Evolutionary conservation across 1,140 invertebrate species (phyloP), one percentile per base, ranked within the genome.

Genomic region (Polypedilum pembai): DNA sequence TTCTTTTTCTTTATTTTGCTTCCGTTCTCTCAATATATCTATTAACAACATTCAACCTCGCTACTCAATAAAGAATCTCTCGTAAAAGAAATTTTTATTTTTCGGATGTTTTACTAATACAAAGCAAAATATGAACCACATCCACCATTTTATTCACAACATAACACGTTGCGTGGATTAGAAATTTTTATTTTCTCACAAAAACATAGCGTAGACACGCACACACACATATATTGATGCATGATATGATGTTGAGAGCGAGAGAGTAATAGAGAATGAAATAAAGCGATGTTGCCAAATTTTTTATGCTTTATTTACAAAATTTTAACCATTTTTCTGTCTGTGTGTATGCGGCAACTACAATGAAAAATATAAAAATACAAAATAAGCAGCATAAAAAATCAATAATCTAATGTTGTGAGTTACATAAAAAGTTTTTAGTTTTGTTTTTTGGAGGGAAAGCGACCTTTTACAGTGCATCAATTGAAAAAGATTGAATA

Each of bases 331-430:
- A 8, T 8, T 18, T 18, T 18, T 69, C 20, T 18, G 8, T 69
- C n/a, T 69, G 65, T 69, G 8, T 69, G 20, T 69, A 18, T 69
- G 45, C 12, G 45, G 45, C 45, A 56, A 56, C 45, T 56, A 56
- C 45, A 56, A n/a, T 33, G 24, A 3, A 15, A n/a, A 3, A 17
- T 56, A 56, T 3, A 17, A 12, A 56, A 56, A 12, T 15, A 56
- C 45, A 56, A 20, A 18, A 12, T 69, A 69, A 20, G 18, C 65
- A 69, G 65, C 65, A 69, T 69, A 20, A 69, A 69, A 69, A 69
- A 69, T 69, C 65, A 69, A 69, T 69, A 69, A 69, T 69, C 65
- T 69, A 69, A 69, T 69, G 65, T 21, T 69, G 12, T 56, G 45
- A n/a, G 17, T 69, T 69, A 69, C 65, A 69, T 69, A 69, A 69